Percentiles rank a stretch among this genome's conserved stretches.
Conservation (phyloP, 2,113 vertebrate species). For the Neotoma lepida region DNA sequence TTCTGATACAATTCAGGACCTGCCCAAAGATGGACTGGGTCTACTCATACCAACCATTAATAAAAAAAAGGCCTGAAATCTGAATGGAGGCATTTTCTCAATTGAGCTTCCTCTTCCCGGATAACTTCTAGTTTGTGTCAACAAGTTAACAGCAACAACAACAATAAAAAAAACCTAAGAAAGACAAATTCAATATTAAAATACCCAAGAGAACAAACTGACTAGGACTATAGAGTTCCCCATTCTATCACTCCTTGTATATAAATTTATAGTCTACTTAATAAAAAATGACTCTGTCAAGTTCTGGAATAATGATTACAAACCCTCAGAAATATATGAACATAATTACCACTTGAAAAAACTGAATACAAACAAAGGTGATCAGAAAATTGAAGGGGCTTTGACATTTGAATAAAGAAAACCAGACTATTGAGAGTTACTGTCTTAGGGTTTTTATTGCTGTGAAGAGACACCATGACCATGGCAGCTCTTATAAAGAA, state of each 20-base stretch:
- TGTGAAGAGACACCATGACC: background rate
- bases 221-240: slow-evolving; percentile 6
- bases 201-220: background rate
- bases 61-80: background rate
- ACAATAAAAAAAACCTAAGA: background rate
- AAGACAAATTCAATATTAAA: background rate
- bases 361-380: background rate
- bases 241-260: background rate
- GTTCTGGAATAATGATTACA: slow-evolving; percentile 20
- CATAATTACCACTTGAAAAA: slow-evolving; percentile 45
- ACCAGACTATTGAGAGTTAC: background rate
- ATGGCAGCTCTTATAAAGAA: background rate
- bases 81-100: background rate
- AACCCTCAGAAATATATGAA: slow-evolving; percentile 27
- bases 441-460: background rate
- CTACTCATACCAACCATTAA: background rate
- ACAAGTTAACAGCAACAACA: background rate
- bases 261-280: slow-evolving; percentile 23
- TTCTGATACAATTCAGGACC: background rate
- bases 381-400: background rate
- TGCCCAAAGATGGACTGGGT: background rate
- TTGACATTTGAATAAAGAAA: background rate
- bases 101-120: background rate
- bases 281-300: slow-evolving; percentile 24
- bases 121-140: background rate